Conservation (phyloP, 1,140 invertebrate genomes). For the Leptestheria dahalacensis region DNA sequence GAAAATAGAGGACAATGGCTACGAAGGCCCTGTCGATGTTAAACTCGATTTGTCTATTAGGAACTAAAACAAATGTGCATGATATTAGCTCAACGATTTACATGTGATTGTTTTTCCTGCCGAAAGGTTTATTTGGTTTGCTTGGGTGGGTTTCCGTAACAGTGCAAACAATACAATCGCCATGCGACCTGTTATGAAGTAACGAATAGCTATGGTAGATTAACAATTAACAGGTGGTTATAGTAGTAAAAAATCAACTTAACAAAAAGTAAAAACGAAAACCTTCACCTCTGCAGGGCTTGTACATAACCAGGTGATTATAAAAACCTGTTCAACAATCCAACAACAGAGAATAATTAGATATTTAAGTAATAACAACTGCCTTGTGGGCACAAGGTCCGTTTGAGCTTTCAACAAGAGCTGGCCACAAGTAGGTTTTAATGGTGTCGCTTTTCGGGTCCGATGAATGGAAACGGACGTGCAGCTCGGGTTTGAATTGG, state of each 20-base stretch:
- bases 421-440: constrained; percentile 53
- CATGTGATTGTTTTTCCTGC: too few species aligned
- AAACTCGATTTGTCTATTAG: constrained; percentile 19
- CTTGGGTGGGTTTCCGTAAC: neutral
- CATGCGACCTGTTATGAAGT: too few species aligned
- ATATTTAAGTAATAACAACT: constrained; percentile 44
- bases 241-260: neutral
- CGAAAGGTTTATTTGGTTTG: too few species aligned
- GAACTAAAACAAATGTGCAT: neutral
- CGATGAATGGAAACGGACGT: constrained; percentile 47
- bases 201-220: too few species aligned
- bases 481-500: constrained; percentile 39
- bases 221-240: too few species aligned
- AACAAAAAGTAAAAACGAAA: neutral
- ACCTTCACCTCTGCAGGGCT: neutral
- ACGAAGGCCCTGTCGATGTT: constrained; percentile 32
- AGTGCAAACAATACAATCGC: neutral
- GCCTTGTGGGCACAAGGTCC: constrained; percentile 53
- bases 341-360: neutral
- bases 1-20: constrained; percentile 48
- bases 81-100: too few species aligned
- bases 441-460: constrained; percentile 39
- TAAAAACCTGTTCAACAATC: neutral
- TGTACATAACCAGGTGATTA: neutral
- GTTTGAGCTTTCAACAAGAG: constrained; percentile 41